phyloP scores from a whole-genome alignment of 2,888 invertebrate species.

The Amblyjoppa fuscipennis region DNA sequence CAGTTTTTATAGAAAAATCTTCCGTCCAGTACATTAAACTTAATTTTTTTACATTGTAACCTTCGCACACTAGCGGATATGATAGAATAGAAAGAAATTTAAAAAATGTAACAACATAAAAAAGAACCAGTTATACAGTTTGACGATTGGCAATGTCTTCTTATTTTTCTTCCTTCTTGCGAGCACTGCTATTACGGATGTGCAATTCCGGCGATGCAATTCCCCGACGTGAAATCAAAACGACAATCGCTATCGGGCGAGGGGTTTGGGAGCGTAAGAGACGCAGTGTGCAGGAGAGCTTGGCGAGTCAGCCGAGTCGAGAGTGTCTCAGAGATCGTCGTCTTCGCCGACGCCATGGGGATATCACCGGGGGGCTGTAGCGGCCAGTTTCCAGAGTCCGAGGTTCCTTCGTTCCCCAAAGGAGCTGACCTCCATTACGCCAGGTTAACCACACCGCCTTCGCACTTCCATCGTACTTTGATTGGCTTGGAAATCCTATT shows the following conservation, averaged over 20 bases:
- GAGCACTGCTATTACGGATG: constrained; percentile 35
- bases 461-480: constrained; percentile 83
- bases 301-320: constrained; percentile 56
- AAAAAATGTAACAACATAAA: background rate
- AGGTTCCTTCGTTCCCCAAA: constrained; percentile 77
- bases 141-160: constrained; percentile 46
- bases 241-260: constrained; percentile 73
- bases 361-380: constrained; percentile 60
- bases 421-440: constrained; percentile 84
- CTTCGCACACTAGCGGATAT: background rate
- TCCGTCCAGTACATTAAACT: background rate
- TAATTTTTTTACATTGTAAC: no score
- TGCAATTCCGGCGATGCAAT: constrained; percentile 68
- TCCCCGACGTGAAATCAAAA: constrained; percentile 74
- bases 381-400: constrained; percentile 78
- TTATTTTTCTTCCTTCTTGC: constrained; percentile 36
- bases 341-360: constrained; percentile 64
- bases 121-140: background rate
- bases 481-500: constrained; percentile 84
- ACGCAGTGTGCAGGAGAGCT: constrained; percentile 63
- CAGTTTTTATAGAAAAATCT: background rate
- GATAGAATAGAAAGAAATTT: background rate
- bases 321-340: constrained; percentile 60
- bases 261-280: constrained; percentile 63
- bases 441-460: constrained; percentile 84